Base-by-base conservation (phyloP, 2,113 vertebrate genomes). In the Acrocephalus kingi region DNA sequence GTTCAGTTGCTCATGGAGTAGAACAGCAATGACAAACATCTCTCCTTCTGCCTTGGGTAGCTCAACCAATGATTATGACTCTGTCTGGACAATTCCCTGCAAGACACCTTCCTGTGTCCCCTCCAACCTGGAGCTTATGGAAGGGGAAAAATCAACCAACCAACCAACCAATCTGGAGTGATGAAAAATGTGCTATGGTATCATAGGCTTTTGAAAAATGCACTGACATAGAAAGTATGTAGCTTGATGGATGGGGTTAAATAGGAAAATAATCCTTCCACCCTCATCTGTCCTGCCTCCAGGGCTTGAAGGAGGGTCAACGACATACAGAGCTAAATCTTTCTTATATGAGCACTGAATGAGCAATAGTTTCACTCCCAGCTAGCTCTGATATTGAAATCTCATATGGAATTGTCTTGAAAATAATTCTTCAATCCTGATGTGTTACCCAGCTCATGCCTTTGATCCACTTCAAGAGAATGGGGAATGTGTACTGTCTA, bases 361-460 rank as follows among this genome's bases (percentile, higher is more conserved):
- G 90, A 96, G 82, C 48, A 77, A 72, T 75, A 75, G 52, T 63
- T 95, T 92, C 49, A 58, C 22, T 87, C 56, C 31, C 68, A 78
- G 59, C 61, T 94, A 4, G 1, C 56, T 37, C n/a, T 3, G 14
- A 90, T 90, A 77, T 41, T 90, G 92, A 93, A 94, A 97, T 96
- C 86, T 94, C 48, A 22, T 45, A 15, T 24, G 56, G 31, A 96
- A 93, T 94, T 92, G 90, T 76, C 83, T 97, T 90, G 92, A 93
- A 89, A 92, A 95, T 90, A 84, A 90, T 96, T 92, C 49, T 81
- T 82, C 33, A 46, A 11, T 78, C 61, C 62, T 46, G 49, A 68
- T 73, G 20, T 48, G 37, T 20, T 89, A 71, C 71, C n/a, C n/a
- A 79, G 63, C 69, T 93, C 46, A 8, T 68, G 64, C 23, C 22